Percentiles rank a stretch among this genome's conserved stretches.
Conservation (phyloP, 2,113 vertebrate genomes). For the Noturus placidus region DNA sequence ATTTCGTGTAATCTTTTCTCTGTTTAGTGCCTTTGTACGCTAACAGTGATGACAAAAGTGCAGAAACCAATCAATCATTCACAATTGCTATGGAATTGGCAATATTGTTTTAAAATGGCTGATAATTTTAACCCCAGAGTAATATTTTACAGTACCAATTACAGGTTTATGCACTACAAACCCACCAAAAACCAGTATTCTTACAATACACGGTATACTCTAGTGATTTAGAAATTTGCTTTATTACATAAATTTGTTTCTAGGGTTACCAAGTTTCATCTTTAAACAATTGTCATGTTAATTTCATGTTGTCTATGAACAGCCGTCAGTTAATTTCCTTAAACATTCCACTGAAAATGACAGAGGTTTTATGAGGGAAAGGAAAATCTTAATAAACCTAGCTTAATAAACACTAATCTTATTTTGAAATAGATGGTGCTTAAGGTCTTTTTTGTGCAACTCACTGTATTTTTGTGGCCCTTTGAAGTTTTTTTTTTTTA, state of each 20-base stretch:
- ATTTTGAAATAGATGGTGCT: not conserved
- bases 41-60: not conserved
- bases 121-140: too few relatives aligned
- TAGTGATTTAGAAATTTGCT: too few relatives aligned
- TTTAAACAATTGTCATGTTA: not conserved
- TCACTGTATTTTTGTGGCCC: not conserved
- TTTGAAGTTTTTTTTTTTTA: not conserved
- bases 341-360: not conserved
- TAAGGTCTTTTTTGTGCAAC: not conserved
- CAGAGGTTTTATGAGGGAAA: not conserved
- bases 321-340: not conserved
- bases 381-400: not conserved
- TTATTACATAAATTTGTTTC: not conserved
- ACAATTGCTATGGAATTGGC: not conserved
- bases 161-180: too few relatives aligned
- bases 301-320: not conserved
- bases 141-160: too few relatives aligned
- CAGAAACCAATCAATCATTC: not conserved
- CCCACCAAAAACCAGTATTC: too few relatives aligned
- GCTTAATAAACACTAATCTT: not conserved
- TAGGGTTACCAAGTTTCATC: not conserved
- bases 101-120: too few relatives aligned
- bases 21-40: too few relatives aligned
- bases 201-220: too few relatives aligned
- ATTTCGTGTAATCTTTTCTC: too few relatives aligned